phyloP scores from a whole-genome alignment of 92 coral and sea anemone species.

The Epizoanthus fatuus region DNA sequence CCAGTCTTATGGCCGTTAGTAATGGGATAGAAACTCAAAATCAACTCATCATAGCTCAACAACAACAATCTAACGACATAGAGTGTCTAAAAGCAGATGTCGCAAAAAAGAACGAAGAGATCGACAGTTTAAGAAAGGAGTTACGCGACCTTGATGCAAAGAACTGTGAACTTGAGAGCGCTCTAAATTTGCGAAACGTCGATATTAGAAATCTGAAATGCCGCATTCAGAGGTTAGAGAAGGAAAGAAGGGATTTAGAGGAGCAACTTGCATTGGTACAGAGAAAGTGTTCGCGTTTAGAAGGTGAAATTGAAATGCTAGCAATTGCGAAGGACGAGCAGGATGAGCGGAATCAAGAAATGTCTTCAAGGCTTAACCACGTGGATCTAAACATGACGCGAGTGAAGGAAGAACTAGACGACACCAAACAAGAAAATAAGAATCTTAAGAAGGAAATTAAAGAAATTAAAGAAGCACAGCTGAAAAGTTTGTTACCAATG shows the following conservation, averaged over 20 bases:
- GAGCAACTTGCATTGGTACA: conserved; percentile 41
- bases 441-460: conserved; percentile 36
- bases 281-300: conserved; percentile 21
- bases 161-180: conserved; percentile 33
- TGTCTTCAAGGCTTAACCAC: conserved; percentile 4
- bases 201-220: conserved; percentile 39
- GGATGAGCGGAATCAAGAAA: conserved; percentile 25
- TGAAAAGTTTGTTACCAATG: not conserved
- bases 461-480: conserved; percentile 22
- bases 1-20: not conserved
- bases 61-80: conserved; percentile 52
- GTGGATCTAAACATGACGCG: not conserved
- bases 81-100: conserved; percentile 26
- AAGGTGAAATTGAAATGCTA: conserved; percentile 31
- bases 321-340: conserved; percentile 21
- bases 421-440: conserved; percentile 53
- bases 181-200: conserved; percentile 14
- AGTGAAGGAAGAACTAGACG: conserved; percentile 41
- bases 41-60: not conserved
- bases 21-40: not conserved
- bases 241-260: conserved; percentile 40
- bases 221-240: conserved; percentile 45
- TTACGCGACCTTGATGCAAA: conserved; percentile 50
- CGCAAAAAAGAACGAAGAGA: conserved; percentile 36
- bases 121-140: conserved; percentile 27